phyloP scores from a whole-genome alignment of 2,888 invertebrate genomes.

The Metallyticus violacea region DNA sequence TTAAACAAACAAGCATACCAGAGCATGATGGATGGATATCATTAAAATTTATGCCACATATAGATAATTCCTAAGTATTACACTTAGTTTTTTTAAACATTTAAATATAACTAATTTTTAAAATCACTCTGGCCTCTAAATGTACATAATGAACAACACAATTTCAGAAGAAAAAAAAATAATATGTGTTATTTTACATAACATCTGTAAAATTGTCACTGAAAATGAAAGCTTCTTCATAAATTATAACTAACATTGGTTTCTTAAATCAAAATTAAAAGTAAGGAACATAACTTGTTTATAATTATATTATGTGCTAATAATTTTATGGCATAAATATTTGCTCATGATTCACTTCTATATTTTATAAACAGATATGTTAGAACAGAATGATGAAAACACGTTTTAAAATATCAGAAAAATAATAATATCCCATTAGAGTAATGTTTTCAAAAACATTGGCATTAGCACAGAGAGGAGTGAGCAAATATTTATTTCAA shows the following conservation, averaged over 20 bases:
- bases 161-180: too few species aligned
- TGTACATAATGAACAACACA: too few species aligned
- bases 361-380: neutral
- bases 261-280: neutral
- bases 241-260: too few species aligned
- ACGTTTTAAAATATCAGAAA: neutral
- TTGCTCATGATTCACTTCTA: neutral
- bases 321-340: neutral
- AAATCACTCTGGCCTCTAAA: too few species aligned
- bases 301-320: neutral
- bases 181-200: too few species aligned
- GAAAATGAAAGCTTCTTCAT: too few species aligned
- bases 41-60: neutral
- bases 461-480: neutral
- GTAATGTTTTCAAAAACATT: neutral
- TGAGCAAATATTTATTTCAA: neutral
- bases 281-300: neutral
- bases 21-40: neutral
- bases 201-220: too few species aligned
- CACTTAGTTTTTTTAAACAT: too few species aligned
- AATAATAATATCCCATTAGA: neutral
- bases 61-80: too few species aligned
- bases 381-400: neutral
- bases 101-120: too few species aligned
- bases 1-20: too few species aligned